phyloP scores from a whole-genome alignment of 2,797 vertebrate genomes.

The Centropyge bicolor region DNA sequence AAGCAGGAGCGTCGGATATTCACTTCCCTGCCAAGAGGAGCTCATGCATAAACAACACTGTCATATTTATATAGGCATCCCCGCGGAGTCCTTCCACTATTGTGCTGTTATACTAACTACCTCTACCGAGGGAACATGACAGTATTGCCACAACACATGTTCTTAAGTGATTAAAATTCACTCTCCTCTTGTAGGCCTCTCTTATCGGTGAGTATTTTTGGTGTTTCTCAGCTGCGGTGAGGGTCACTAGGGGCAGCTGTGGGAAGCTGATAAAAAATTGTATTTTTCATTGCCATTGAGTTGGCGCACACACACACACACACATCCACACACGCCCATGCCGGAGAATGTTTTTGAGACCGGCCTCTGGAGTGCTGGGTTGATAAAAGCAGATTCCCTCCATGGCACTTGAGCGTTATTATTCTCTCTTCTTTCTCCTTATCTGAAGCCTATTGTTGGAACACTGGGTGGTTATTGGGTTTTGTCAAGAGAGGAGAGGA shows the following conservation, averaged over 20 bases:
- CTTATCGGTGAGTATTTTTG: constrained; percentile 72
- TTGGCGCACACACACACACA: constrained; percentile 17
- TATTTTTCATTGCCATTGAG: constrained; percentile 66
- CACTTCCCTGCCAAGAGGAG: constrained; percentile 73
- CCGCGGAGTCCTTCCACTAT: constrained; percentile 68
- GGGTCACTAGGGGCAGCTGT: constrained; percentile 76
- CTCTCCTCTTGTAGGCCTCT: constrained; percentile 63
- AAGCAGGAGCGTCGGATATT: constrained; percentile 67
- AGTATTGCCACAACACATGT: constrained; percentile 82
- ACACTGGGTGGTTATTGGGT: constrained; percentile 73
- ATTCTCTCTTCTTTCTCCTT: constrained; percentile 62
- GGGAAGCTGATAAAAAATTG: constrained; percentile 73
- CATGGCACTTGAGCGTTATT: constrained; percentile 66
- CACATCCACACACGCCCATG: constrained; percentile 1
- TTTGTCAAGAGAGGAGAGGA: constrained; percentile 68
- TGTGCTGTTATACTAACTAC: constrained; percentile 78
- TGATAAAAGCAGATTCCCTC: constrained; percentile 75
- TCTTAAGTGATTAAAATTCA: constrained; percentile 81
- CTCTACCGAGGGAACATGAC: constrained; percentile 77
- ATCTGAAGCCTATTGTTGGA: constrained; percentile 76
- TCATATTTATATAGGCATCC: constrained; percentile 81
- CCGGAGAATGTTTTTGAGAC: constrained; percentile 52
- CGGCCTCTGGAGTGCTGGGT: constrained; percentile 62
- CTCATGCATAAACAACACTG: constrained; percentile 84
- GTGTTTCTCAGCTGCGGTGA: constrained; percentile 57